Evolutionary conservation across 2,888 invertebrate species (phyloP).

Genomic region (Stegophylla sp.): DNA sequence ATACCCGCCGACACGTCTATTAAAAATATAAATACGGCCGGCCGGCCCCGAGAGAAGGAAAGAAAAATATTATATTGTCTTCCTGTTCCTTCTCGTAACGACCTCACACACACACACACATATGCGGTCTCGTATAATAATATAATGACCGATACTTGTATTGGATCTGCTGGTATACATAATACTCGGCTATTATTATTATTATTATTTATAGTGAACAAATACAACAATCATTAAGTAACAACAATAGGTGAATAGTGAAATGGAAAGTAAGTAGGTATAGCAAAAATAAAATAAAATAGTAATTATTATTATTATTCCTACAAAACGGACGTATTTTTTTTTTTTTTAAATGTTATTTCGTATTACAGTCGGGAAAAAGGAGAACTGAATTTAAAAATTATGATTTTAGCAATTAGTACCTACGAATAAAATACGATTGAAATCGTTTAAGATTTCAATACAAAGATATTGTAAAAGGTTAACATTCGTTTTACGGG

Average conservation of each 20-base stretch:
- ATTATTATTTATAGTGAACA: slow-evolving; percentile 25
- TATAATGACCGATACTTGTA: slow-evolving; percentile 37
- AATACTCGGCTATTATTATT: slow-evolving; percentile 35
- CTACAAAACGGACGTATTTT: too few relatives aligned
- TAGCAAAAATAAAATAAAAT: slow-evolving; percentile 2
- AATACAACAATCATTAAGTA: slow-evolving; percentile 47
- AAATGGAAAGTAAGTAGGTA: slow-evolving; percentile 18
- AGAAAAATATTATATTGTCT: slow-evolving; percentile 24
- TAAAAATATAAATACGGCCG: too few relatives aligned
- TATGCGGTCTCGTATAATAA: neutral
- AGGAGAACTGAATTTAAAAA: too few relatives aligned
- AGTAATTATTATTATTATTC: slow-evolving; percentile 38
- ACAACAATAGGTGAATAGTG: slow-evolving; percentile 12
- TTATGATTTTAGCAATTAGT: too few relatives aligned
- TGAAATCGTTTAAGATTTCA: too few relatives aligned
- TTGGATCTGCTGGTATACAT: neutral
- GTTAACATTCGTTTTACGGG: too few relatives aligned
- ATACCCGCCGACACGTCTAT: slow-evolving; percentile 19
- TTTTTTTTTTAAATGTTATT: too few relatives aligned
- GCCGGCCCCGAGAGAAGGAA: neutral
- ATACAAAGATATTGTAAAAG: too few relatives aligned
- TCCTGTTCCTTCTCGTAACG: slow-evolving; percentile 48
- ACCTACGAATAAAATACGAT: too few relatives aligned
- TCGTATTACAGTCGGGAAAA: too few relatives aligned
- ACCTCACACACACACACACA: slow-evolving; percentile 4